These are phyloP conservation scores for Psettodes erumei DNA, from an alignment of 2,113 vertebrate species.

Conservation along the genomic window DNA sequence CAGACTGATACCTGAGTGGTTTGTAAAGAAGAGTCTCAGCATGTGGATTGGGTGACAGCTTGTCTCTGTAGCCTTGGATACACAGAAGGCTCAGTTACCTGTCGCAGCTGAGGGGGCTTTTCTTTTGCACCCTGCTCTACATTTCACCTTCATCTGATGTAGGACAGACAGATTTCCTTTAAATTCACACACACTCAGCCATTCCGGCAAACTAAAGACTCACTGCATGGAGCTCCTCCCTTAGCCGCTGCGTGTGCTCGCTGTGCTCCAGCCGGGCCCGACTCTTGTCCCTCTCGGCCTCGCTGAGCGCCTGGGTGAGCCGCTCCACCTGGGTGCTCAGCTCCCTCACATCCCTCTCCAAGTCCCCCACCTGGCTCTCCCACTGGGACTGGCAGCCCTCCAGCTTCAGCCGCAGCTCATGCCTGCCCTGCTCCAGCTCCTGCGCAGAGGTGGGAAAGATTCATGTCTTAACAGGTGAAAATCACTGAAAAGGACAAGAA, in stretches of 20 bases:
- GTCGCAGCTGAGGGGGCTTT: background rate
- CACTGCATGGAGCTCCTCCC: constrained; percentile 80
- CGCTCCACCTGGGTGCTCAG: constrained; percentile 74
- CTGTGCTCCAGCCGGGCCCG: constrained; percentile 63
- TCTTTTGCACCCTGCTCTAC: background rate
- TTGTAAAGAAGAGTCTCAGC: constrained; percentile 39
- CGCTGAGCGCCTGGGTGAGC: constrained; percentile 67
- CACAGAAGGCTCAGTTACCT: constrained; percentile 13
- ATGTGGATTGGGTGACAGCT: constrained; percentile 43
- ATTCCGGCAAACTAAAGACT: constrained; percentile 40
- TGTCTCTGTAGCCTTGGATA: constrained; percentile 16
- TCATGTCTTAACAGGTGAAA: background rate
- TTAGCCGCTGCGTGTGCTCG: constrained; percentile 68
- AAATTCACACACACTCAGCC: background rate
- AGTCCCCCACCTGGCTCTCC: constrained; percentile 82
- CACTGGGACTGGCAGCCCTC: constrained; percentile 76
- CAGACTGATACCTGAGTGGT: constrained; percentile 34
- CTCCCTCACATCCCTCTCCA: constrained; percentile 81
- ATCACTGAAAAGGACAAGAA: background rate
- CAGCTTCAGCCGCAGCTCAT: constrained; percentile 81
- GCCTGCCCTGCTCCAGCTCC: constrained; percentile 83
- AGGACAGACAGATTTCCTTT: background rate
- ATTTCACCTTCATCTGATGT: background rate
- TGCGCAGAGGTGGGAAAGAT: constrained; percentile 27
- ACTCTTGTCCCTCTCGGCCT: constrained; percentile 74